Base-by-base conservation (phyloP, 1,140 invertebrate genomes). In the Drosophila navojoa region DNA sequence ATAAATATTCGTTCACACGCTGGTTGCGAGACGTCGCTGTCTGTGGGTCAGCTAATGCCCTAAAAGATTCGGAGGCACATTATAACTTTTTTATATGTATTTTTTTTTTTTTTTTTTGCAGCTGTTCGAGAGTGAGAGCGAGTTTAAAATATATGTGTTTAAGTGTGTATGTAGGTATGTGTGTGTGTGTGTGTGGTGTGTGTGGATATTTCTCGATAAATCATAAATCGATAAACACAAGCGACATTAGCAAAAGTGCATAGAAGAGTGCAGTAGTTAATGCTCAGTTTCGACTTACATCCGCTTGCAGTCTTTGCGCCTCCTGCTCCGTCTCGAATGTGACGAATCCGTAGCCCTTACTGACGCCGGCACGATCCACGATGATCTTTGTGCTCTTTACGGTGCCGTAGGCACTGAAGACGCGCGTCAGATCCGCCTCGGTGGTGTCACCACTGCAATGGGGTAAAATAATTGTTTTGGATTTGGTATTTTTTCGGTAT, bases 371-470 rank as follows among this genome's bases (percentile, higher is more conserved):
- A 79, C 97, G 93, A 92, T 99, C 98, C 78, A 96, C 95, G 79
- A 99, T 98, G 72, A 99, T 98, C 93, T 99, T 98, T 29, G 97
- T 97, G 35, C 96, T 97, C 85, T 96, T 98, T 2, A 99, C 97
- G 52, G 96, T 96, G 11, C 98, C 98, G 93, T 98, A 98, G 32
- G 94, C 94, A 47, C 95, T 96, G 92, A 97, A 97, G 38, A 97
- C 94, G 82, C 96, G 95, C 91, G 95, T 94, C 70, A 98, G 92
- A 91, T 98, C 97, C 42, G 95, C 94, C 92, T 97, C 97, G 50
- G 96, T 97, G 44, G 96, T 97, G 66, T 95, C 96, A 59, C 96
- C 94, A 13, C 97, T 96, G 10, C 1, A 15, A 35, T 19, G 5
- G 9, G 0, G 11, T 11, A 62, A 22, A 22, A 22, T 22, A 22